These are phyloP conservation scores for Sphecodes monilicornis DNA, from an alignment of 2,888 invertebrate genomes.

Conservation along the genomic window DNA sequence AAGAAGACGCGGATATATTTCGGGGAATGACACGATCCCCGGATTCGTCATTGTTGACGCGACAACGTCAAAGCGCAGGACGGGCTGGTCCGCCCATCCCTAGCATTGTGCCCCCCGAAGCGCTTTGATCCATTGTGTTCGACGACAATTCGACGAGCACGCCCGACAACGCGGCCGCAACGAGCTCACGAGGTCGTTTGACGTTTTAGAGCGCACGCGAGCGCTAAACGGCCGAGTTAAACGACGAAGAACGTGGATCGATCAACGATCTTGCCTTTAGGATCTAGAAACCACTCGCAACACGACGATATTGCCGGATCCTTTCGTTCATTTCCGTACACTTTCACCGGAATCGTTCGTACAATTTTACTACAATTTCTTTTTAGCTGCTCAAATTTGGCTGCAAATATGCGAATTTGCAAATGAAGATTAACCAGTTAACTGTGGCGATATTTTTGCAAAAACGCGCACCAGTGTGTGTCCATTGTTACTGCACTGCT, in stretches of 20 bases:
- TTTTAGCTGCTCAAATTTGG: too few relatives aligned
- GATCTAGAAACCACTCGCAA: neutral
- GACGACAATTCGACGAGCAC: conserved; percentile 61
- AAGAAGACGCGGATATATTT: conserved; percentile 36
- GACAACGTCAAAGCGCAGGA: conserved; percentile 57
- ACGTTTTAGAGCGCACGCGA: conserved; percentile 34
- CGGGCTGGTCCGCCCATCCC: conserved; percentile 77
- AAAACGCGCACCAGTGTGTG: too few relatives aligned
- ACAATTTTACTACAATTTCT: neutral
- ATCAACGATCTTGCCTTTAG: conserved; percentile 16
- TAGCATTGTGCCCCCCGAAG: conserved; percentile 73
- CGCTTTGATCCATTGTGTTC: conserved; percentile 61
- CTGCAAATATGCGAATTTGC: too few relatives aligned
- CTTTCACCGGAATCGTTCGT: neutral
- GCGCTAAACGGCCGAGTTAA: conserved; percentile 30
- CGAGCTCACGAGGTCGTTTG: conserved; percentile 59
- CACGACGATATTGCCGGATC: neutral
- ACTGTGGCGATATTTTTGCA: too few relatives aligned
- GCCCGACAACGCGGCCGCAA: conserved; percentile 42
- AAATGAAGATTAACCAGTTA: too few relatives aligned
- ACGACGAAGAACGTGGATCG: conserved; percentile 35
- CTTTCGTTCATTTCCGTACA: neutral
- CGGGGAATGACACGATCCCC: conserved; percentile 59
- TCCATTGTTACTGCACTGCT: too few relatives aligned
- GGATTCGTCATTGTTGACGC: conserved; percentile 47